These are phyloP conservation scores for Cheilosia scutellata DNA, from an alignment of 2,888 invertebrate genomes.

Conservation along the genomic window DNA sequence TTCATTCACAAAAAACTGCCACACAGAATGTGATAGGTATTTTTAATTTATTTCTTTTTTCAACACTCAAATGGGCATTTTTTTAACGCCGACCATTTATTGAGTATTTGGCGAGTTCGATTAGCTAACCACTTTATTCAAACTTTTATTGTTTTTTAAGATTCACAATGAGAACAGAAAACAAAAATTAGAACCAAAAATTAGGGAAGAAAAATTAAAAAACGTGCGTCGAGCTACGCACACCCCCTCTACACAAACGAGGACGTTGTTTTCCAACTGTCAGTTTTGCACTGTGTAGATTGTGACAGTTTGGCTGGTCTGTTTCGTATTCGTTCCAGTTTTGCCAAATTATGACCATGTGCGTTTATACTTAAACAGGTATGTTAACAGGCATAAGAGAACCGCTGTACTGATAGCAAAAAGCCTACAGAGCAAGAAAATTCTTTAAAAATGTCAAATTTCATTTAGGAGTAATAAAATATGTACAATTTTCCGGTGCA, in stretches of 20 bases:
- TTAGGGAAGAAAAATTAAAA: constrained; percentile 65
- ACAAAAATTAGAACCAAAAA: constrained; percentile 67
- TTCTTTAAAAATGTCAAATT: too few species aligned
- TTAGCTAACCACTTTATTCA: background rate
- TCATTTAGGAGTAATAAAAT: too few species aligned
- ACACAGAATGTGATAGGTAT: constrained; percentile 17
- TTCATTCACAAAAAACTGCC: constrained; percentile 20
- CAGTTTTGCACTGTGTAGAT: constrained; percentile 13
- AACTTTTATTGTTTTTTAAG: background rate
- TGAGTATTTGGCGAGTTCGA: background rate
- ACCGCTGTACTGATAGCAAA: background rate
- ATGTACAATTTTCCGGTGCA: too few species aligned
- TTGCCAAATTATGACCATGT: constrained; percentile 26
- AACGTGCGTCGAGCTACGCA: constrained; percentile 72
- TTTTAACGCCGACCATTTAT: background rate
- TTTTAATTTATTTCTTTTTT: background rate
- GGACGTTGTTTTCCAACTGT: constrained; percentile 56
- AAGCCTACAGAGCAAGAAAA: too few species aligned
- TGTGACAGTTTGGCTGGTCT: constrained; percentile 17
- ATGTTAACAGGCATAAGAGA: background rate
- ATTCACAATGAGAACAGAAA: constrained; percentile 47
- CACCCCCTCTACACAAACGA: constrained; percentile 68
- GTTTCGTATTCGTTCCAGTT: constrained; percentile 16
- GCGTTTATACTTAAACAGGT: constrained; percentile 12
- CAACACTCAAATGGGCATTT: constrained; percentile 1